phyloP scores from a whole-genome alignment of 2,113 vertebrate species.

The Nibea coibor region DNA sequence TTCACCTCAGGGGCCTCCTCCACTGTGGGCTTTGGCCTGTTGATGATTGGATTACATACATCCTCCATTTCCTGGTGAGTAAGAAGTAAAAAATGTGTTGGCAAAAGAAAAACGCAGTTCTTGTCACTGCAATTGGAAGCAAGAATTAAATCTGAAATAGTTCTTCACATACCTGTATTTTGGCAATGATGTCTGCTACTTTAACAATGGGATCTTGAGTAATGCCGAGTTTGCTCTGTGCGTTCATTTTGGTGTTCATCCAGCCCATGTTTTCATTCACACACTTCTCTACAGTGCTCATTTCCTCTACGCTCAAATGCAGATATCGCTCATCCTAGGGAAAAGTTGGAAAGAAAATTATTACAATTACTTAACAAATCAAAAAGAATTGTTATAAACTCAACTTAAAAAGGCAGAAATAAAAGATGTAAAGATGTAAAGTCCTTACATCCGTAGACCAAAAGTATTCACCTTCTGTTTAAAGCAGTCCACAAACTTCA shows the following conservation, averaged over 20 bases:
- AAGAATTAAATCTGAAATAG: background rate
- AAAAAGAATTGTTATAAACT: background rate
- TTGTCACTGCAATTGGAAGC: background rate
- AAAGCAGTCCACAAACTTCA: conserved; percentile 92
- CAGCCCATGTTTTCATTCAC: conserved; percentile 91
- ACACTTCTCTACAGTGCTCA: conserved; percentile 89
- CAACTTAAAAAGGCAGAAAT: too few species aligned
- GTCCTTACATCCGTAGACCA: background rate
- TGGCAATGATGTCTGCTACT: conserved; percentile 92
- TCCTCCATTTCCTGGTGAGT: conserved; percentile 88
- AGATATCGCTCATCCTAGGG: conserved; percentile 91
- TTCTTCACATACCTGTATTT: conserved; percentile 88
- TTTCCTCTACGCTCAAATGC: conserved; percentile 89
- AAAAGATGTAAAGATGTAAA: background rate
- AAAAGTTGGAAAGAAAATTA: conserved; percentile 15
- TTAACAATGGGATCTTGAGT: conserved; percentile 93
- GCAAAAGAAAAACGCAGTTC: conserved; percentile 1
- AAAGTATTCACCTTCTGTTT: conserved; percentile 89
- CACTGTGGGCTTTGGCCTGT: conserved; percentile 89
- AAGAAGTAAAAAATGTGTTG: background rate
- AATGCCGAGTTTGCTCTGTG: conserved; percentile 90
- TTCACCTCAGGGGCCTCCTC: conserved; percentile 86
- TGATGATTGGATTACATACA: conserved; percentile 89
- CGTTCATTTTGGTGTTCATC: conserved; percentile 94
- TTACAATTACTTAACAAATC: background rate